Evolutionary conservation across 1,140 invertebrate genomes (phyloP).

Genomic region (Branchinecta lindahli): DNA sequence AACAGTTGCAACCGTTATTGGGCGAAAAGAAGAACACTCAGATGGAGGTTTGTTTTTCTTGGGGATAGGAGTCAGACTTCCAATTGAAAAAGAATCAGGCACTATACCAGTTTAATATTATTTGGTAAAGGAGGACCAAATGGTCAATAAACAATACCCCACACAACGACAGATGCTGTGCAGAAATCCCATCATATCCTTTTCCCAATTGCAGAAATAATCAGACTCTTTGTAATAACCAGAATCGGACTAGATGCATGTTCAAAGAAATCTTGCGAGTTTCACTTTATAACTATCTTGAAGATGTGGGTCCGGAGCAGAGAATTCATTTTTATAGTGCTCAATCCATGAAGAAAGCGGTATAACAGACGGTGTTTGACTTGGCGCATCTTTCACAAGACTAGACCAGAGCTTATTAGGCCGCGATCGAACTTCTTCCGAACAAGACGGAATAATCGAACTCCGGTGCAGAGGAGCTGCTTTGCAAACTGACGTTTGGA

Average conservation of each 20-base stretch:
- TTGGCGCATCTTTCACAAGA: conserved; percentile 3
- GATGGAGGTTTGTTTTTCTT: background rate
- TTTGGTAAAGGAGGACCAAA: background rate
- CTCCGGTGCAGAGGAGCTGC: background rate
- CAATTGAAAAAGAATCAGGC: background rate
- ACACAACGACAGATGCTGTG: background rate
- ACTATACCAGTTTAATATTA: background rate
- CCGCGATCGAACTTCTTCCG: background rate
- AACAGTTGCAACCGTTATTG: background rate
- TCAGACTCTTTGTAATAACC: background rate
- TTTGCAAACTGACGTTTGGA: background rate
- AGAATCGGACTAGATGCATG: background rate
- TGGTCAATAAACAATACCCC: background rate
- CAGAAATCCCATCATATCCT: conserved; percentile 10
- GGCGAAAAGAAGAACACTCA: conserved; percentile 2
- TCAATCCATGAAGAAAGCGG: conserved; percentile 10
- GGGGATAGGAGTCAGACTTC: background rate
- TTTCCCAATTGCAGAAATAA: background rate
- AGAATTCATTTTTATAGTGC: background rate
- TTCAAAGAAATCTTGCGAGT: background rate
- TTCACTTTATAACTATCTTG: background rate
- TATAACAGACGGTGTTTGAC: conserved; percentile 3
- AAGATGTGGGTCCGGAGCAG: background rate
- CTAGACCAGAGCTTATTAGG: background rate
- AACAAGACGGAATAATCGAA: background rate